Evolutionary conservation across 2,113 vertebrate species (phyloP), one percentile per base, ranked within the genome.

Genomic region (Tragulus kanchil): DNA sequence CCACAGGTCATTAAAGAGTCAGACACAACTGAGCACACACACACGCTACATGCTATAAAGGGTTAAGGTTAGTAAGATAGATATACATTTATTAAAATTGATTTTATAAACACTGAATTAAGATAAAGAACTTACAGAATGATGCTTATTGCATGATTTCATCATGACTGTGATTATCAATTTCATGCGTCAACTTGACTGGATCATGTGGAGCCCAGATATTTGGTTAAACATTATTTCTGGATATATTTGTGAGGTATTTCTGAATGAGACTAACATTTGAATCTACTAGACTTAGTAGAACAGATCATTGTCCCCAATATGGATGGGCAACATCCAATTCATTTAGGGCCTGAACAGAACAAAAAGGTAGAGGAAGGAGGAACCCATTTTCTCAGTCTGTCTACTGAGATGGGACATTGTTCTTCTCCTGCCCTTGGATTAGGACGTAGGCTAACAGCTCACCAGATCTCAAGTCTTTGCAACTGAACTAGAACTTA

Each of bases 201-300:
- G 15, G 36, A 45, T 87, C n/a, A 58, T 16, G 3, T 7, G 17
- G 6, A 81, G 19, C 19, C 45, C 45, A 69, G 19, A 82, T 64
- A 82, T 6, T 59, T 92, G n/a, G n/a, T 64, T 92, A 95, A 82
- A 88, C 65, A 59, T 82, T 82, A 64, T 87, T 58, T 82, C 26
- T 82, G 16, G 23, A 64, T 73, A 42, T 65, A 42, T 79, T 52
- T 59, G 42, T 31, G n/a, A 54, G 50, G 2, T 64, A 56, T 81
- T 92, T 95, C n/a, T 92, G 26, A 28, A 28, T 73, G 65, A 50
- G 25, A 86, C 50, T 50, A 73, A 92, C 36, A 64, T 64, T 64
- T 50, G 48, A 73, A 58, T 71, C n/a, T 73, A 36, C 23, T 36
- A 56, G 58, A n/a, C 3, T 62, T 82, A 48, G 42, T 42, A 54